Evolutionary conservation across 1,140 invertebrate genomes (phyloP).

Genomic region (Drosophila obscura): DNA sequence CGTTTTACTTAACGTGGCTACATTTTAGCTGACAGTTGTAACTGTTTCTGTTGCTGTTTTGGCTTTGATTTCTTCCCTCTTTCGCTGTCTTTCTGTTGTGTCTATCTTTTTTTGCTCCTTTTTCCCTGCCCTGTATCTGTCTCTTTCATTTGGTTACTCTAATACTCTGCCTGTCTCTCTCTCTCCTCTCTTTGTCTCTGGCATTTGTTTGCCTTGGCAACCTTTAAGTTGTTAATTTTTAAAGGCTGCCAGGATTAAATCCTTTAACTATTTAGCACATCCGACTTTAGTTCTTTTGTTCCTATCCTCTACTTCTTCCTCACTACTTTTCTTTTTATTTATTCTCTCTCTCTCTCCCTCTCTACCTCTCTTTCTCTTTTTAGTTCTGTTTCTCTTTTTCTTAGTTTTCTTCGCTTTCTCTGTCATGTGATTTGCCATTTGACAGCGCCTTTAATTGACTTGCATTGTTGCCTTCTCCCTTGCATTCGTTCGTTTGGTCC

Average conservation of each 20-base stretch:
- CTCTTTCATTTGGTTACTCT: not conserved
- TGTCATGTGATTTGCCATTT: constrained; percentile 40
- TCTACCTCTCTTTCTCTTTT: too few species aligned
- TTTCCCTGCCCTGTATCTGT: constrained; percentile 1
- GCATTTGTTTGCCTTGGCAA: constrained; percentile 1
- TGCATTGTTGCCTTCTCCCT: constrained; percentile 41
- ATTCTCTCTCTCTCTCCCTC: too few species aligned
- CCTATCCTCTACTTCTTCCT: not conserved
- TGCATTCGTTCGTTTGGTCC: constrained; percentile 3
- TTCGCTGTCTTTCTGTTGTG: too few species aligned
- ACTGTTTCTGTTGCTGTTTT: constrained; percentile 53
- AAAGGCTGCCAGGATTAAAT: constrained; percentile 42
- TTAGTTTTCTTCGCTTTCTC: not conserved
- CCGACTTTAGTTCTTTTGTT: constrained; percentile 7
- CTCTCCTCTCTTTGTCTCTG: constrained; percentile 3
- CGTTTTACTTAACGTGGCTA: constrained; percentile 80
- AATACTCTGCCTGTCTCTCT: not conserved
- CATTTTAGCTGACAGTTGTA: constrained; percentile 78
- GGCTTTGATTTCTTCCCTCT: constrained; percentile 31
- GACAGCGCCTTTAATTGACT: constrained; percentile 74
- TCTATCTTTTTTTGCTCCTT: not conserved
- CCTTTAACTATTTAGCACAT: constrained; percentile 55
- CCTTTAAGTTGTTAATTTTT: constrained; percentile 57
- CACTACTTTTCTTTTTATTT: not conserved
- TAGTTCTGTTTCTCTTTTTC: not conserved